phyloP scores from a whole-genome alignment of 2,797 vertebrate species.

The Amblyraja radiata region DNA sequence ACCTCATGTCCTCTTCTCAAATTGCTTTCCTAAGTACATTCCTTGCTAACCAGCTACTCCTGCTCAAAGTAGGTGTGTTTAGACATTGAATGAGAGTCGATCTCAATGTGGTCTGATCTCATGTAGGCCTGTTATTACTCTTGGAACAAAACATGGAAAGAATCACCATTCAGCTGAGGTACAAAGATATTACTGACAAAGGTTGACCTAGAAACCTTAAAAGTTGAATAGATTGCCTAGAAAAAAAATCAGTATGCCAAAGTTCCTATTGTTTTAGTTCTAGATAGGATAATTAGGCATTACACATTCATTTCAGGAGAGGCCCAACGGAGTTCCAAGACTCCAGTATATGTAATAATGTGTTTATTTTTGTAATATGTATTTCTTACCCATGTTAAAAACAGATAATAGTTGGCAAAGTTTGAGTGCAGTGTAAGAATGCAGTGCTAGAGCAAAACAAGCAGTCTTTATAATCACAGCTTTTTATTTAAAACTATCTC shows the following conservation, averaged over 20 bases:
- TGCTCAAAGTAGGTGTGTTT: background rate
- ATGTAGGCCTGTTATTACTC: background rate
- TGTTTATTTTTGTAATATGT: too few relatives aligned
- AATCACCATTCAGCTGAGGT: background rate
- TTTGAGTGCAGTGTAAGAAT: background rate
- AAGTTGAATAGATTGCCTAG: background rate
- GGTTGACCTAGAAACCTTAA: background rate
- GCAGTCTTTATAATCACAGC: conserved; percentile 43
- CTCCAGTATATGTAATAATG: too few relatives aligned
- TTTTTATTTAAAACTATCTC: conserved; percentile 49
- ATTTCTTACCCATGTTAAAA: too few relatives aligned
- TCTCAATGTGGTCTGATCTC: background rate
- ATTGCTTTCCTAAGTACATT: too few relatives aligned
- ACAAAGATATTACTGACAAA: background rate
- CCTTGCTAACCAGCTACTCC: background rate
- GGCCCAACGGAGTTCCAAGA: too few relatives aligned
- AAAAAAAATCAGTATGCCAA: background rate
- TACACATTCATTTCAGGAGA: too few relatives aligned
- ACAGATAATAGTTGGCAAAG: conserved; percentile 33
- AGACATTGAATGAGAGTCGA: background rate
- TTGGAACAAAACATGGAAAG: background rate
- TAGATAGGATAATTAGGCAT: too few relatives aligned
- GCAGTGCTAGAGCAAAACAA: conserved; percentile 23
- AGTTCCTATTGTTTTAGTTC: background rate
- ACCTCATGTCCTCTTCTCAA: too few relatives aligned